These are phyloP conservation scores for Scaptomyza hsui DNA, from an alignment of 1,140 invertebrate genomes.

Conservation along the genomic window DNA sequence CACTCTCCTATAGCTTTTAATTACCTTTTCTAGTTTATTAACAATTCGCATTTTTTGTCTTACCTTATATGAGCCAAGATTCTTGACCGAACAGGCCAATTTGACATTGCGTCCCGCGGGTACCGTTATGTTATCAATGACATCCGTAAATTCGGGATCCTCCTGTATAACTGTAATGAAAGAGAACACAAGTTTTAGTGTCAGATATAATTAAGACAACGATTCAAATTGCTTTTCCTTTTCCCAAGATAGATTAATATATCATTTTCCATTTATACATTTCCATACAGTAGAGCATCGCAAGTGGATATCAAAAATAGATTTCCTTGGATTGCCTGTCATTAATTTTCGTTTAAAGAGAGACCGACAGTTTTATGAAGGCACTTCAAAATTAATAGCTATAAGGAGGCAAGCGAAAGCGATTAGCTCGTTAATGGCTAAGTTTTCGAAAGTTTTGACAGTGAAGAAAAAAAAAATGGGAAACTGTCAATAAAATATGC, in stretches of 20 bases:
- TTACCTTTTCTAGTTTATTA: slow-evolving; percentile 30
- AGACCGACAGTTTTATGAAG: slow-evolving; percentile 34
- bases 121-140: slow-evolving; percentile 89
- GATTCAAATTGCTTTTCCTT: slow-evolving; percentile 9
- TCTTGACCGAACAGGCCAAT: slow-evolving; percentile 94
- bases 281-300: background rate
- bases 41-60: slow-evolving; percentile 33
- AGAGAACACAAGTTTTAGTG: slow-evolving; percentile 14
- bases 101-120: slow-evolving; percentile 93
- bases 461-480: slow-evolving; percentile 8
- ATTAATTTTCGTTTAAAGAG: slow-evolving; percentile 2
- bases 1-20: background rate
- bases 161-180: slow-evolving; percentile 86
- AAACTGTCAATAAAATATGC: slow-evolving; percentile 56
- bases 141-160: slow-evolving; percentile 89
- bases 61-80: slow-evolving; percentile 93
- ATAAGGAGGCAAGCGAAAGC: slow-evolving; percentile 20
- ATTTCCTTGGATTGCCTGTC: background rate
- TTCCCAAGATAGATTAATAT: background rate
- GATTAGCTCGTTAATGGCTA: slow-evolving; percentile 28
- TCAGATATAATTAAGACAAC: slow-evolving; percentile 30
- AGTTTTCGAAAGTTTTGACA: slow-evolving; percentile 44
- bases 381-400: slow-evolving; percentile 46
- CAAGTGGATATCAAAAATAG: background rate
- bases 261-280: background rate